phyloP scores from a whole-genome alignment of 2,888 invertebrate genomes.

The Drosophila melanosoma region DNA sequence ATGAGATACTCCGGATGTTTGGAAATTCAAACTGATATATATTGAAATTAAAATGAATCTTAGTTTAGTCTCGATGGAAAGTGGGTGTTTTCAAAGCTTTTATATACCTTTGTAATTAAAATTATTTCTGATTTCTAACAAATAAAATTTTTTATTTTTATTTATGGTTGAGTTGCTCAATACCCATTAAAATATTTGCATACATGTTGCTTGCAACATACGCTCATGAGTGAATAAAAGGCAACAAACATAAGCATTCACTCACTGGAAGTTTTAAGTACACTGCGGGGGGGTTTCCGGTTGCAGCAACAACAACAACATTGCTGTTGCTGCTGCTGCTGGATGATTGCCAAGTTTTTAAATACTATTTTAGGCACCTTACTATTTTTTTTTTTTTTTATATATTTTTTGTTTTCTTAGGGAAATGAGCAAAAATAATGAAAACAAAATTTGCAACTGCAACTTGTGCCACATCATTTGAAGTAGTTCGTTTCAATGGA shows the following conservation, averaged over 20 bases:
- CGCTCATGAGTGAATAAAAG: slow-evolving; percentile 72
- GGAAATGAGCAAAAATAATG: slow-evolving; percentile 38
- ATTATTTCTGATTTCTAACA: not conserved
- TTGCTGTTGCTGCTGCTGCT: slow-evolving; percentile 19
- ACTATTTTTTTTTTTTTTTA: not conserved
- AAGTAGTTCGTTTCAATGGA: slow-evolving; percentile 21
- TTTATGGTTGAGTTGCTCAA: not conserved
- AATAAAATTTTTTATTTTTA: not conserved
- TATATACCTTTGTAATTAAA: not conserved
- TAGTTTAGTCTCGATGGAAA: not conserved
- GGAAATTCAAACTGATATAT: not conserved
- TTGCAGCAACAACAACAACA: not conserved
- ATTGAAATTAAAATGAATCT: not conserved
- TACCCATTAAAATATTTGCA: not conserved
- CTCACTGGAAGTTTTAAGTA: slow-evolving; percentile 66
- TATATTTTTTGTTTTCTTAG: slow-evolving; percentile 21
- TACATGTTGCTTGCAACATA: slow-evolving; percentile 43
- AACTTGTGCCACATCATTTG: slow-evolving; percentile 38
- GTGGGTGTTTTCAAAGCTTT: not conserved
- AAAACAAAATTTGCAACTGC: slow-evolving; percentile 53
- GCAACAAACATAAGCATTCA: slow-evolving; percentile 50
- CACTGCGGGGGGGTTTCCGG: slow-evolving; percentile 52
- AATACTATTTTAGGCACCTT: slow-evolving; percentile 63
- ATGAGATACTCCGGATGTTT: slow-evolving; percentile 19
- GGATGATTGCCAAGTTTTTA: slow-evolving; percentile 49